Base-by-base conservation (phyloP, 2,888 invertebrate species). In the Drosophila anomalata region DNA sequence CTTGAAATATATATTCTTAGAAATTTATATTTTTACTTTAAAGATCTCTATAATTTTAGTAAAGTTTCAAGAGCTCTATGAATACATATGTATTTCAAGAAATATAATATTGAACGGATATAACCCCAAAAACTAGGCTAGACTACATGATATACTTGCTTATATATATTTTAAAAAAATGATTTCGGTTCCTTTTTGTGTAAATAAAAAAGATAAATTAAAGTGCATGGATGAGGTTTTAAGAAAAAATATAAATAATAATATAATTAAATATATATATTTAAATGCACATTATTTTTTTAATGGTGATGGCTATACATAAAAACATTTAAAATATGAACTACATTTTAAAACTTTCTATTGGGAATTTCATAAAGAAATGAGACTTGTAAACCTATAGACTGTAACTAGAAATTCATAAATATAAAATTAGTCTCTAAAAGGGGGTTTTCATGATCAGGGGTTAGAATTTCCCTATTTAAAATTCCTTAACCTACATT, bases 151-250 rank as follows among this genome's bases (percentile, higher is more conserved):
- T 1, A 7, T 14, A 6, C 0, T 36, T 14, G 36, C n/a, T 7
- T 2, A 12, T 2, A 12, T 7, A 36, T 36, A 7, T 36, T n/a
- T n/a, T n/a, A 2, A n/a, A 7, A 36, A 41, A 14, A 17, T 17
- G 3, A 9, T 41, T 41, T 9, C 20, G 9, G 9, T 20, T 17
- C 9, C 2, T n/a, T 17, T 41, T 47, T 29, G 0, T 55, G 46
- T 60, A 50, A 48, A 57, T 57, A 57, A 17, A 14, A 14, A 29
- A 20, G 24, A 1, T 4, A 17, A 4, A 2, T 3, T 0, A 48
- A 80, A 48, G 62, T 69, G 84, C 81, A 80, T 78, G 70, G n/a
- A 11, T 6, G 41, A 59, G 41, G 50, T 17, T 22, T 22, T 39
- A 12, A 9, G 7, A 8, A 22, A 53, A 41, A 47, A 17, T 6